Evolutionary conservation across 92 coral and sea anemone species (phyloP), one percentile per base, ranked within the genome.

Genomic region (Scolanthus callimorphus): DNA sequence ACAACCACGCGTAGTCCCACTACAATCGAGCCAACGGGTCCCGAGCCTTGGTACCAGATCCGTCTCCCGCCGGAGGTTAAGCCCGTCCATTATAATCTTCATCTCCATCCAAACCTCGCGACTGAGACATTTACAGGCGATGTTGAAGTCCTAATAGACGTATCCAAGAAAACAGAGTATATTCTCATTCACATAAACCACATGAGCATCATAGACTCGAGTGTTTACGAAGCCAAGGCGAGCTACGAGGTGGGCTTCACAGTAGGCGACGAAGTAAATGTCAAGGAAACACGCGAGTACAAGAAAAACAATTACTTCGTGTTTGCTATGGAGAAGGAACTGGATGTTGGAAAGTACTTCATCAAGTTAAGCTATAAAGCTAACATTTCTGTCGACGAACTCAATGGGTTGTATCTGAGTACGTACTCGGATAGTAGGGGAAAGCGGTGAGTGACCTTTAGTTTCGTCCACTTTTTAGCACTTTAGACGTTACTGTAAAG

Each of bases 331-430:
- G 50, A 68, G 27, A 46, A 56, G 0, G 69, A 80, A 13, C 57
- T 89, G 4, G 50, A 75, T 11, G 51, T 61, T 55, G 96, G 96
- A 11, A 73, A 67, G 59, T 86, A 86, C 49, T 70, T 82, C 10
- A 28, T 86, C 11, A 20, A 31, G 11, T 65, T 86, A 82, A 73
- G 30, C 11, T 89, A 79, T 49, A 65, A 85, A 27, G 81, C 82
- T 12, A 69, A 41, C 22, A 61, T 89, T 21, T 74, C 96, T 0
- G n/a, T n/a, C n/a, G 62, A 70, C 31, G 79, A 81, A 46, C 65
- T 89, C 59, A 89, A 89, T 37, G 96, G 96, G 3, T 69, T 89
- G 59, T 89, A 89, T 25, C 73, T 73, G 9, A 89, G 96, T 53
- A 85, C 87, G 9, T 89, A 89, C 60, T 30, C 8, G 15, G 79